phyloP scores from a whole-genome alignment of 2,113 vertebrate genomes.

The Limnothrissa miodon region DNA sequence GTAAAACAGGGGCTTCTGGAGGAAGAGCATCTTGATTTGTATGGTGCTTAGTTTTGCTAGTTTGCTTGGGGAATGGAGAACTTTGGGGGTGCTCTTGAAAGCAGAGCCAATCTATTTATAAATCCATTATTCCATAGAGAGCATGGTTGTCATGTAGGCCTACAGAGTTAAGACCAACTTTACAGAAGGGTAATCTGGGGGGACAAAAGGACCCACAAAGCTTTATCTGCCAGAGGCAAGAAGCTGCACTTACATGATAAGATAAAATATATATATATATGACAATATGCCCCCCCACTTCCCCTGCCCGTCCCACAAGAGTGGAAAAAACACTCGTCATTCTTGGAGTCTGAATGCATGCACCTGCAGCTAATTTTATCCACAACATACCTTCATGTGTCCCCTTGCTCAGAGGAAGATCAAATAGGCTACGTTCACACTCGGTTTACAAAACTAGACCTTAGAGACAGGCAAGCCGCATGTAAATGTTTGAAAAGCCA shows the following conservation, averaged over 20 bases:
- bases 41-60: neutral
- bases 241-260: neutral
- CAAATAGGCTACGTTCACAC: neutral
- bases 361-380: neutral
- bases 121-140: neutral
- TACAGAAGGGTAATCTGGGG: neutral
- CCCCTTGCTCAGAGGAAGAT: neutral
- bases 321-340: neutral
- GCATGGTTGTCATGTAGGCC: neutral
- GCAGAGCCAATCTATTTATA: neutral
- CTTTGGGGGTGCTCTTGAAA: neutral
- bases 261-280: neutral
- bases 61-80: neutral
- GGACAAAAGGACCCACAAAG: neutral
- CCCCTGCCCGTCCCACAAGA: too few relatives aligned
- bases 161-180: neutral
- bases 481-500: neutral
- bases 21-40: neutral
- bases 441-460: neutral
- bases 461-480: neutral
- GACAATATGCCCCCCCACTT: neutral
- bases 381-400: neutral
- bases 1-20: neutral
- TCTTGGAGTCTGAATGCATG: neutral
- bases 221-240: neutral